Percentiles rank a stretch among this genome's conserved stretches.
Evolutionary conservation across 2,113 vertebrate genomes (phyloP).

Genomic region (Atrichornis clamosus): DNA sequence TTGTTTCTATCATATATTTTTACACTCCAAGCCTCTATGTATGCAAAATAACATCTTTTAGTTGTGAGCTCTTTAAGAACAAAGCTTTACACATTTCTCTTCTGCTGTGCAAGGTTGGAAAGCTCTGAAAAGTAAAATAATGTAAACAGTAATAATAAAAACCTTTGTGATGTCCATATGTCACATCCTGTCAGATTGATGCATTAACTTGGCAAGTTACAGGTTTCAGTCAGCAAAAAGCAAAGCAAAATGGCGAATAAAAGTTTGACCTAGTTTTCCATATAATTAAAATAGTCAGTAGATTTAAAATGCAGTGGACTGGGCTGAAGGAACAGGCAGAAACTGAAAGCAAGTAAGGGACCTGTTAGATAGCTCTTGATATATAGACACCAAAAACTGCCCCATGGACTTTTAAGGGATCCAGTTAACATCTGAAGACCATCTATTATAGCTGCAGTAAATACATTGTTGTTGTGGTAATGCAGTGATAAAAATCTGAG

Average conservation of each 20-base stretch:
- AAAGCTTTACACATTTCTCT: neutral
- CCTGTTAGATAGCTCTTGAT: neutral
- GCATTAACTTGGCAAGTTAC: neutral
- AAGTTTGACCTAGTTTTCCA: slow-evolving; percentile 3
- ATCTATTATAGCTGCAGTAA: neutral
- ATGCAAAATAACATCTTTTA: neutral
- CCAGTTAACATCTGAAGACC: slow-evolving; percentile 6
- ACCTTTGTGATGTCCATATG: neutral
- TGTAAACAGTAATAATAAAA: neutral
- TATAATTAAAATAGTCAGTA: slow-evolving; percentile 2
- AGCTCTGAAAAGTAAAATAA: neutral
- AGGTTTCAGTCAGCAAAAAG: slow-evolving; percentile 5
- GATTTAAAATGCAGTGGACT: neutral
- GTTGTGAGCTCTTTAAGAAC: neutral
- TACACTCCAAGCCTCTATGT: neutral
- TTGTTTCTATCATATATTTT: neutral
- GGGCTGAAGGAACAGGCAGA: neutral
- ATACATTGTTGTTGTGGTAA: slow-evolving; percentile 40
- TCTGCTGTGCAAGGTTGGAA: neutral
- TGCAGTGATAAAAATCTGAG: neutral
- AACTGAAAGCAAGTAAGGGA: slow-evolving; percentile 5
- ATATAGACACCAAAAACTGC: neutral
- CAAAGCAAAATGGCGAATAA: neutral
- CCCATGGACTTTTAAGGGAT: neutral
- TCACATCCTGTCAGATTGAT: neutral